Base-by-base conservation (phyloP, 2,797 vertebrate species). In the Cossypha caffra region DNA sequence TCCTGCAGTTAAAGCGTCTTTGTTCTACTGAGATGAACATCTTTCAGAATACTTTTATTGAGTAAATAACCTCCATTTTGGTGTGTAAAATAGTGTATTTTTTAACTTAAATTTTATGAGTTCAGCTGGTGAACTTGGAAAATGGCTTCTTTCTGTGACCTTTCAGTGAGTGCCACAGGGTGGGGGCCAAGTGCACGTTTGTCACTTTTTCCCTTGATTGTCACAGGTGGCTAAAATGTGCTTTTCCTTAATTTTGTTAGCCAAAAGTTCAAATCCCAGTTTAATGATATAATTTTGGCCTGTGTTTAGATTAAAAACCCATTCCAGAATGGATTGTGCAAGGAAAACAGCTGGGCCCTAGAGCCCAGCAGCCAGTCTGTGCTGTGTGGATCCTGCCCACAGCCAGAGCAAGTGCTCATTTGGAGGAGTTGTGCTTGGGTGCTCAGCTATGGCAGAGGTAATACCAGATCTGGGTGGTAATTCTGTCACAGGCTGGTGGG, bases 151-250 rank as follows among this genome's bases (percentile, higher is more conserved):
- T 69, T 67, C 52, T 84, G 33, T 91, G 81, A 83, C 82, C 87
- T 90, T 80, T 88, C 85, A 61, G 26, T 21, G 50, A 77, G 72
- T 71, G 61, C 92, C 90, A 89, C 84, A 77, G 89, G 67, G 74
- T 93, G 63, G 64, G 59, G 64, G 50, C 48, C 72, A 82, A 74
- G 78, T 47, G 23, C 50, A 51, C 0, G 6, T 76, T 91, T 64
- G 42, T 54, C 61, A 64, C 52, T 25, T 52, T 72, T 42, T 51
- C 9, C 48, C 35, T 74, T 73, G 43, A 16, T 48, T 31, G 31
- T 45, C 31, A 38, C 51, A 58, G 50, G 69, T 86, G 58, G 25
- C 52, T 67, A 42, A 86, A 91, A 37, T 0, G 0, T 40, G 19
- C n/a, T 57, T 86, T 40, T 42, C 45, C 75, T 40, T 63, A 25